Evolutionary conservation across 2,113 vertebrate genomes (phyloP), one percentile per base, ranked within the genome.

Genomic region (Pedionomus torquatus): DNA sequence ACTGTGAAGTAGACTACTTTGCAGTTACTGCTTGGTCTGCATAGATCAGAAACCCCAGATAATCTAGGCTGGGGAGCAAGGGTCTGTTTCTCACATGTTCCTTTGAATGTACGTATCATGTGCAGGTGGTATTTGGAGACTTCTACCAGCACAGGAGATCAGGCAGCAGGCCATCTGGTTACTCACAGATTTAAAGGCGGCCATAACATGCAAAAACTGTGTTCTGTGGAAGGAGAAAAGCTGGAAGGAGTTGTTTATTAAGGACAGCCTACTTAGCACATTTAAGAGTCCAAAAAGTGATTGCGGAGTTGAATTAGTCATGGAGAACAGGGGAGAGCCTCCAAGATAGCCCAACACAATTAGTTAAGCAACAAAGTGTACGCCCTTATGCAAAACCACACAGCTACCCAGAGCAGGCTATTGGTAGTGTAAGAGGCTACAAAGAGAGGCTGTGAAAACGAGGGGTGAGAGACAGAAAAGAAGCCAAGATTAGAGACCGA

Each of bases 231-330:
- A 65, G 65, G 43, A 33, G 74, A 84, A 96, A 82, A 85, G 68
- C 25, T 85, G 41, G 44, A 54, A 65, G 13, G 33, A 74, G 19
- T 20, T 89, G 91, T 79, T 97, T 96, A 61, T 95, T 86, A 77
- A 7, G 41, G 37, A 24, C 54, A 76, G 72, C 63, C 92, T 95
- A 61, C 92, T 87, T 90, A 94, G 86, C 75, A 68, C 30, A 46
- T 83, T 92, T 31, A 90, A 89, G 85, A 91, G 76, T 95, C 95
- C 89, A 91, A 61, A 61, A 65, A 89, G 80, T 85, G 65, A 89
- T 76, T 77, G 52, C 77, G 91, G 39, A 63, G 68, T 74, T 94
- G 90, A 94, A 90, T 79, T 72, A 92, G 54, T 78, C 54, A 84
- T 44, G 75, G 49, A 94, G 86, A 97, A 94, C 31, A n/a, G 39